A percentile compares a stretch with the other conserved stretches of the same genome.
phyloP scores from a whole-genome alignment of 37 sponge, comb jelly and placozoan species.

The Geodia barretti region DNA sequence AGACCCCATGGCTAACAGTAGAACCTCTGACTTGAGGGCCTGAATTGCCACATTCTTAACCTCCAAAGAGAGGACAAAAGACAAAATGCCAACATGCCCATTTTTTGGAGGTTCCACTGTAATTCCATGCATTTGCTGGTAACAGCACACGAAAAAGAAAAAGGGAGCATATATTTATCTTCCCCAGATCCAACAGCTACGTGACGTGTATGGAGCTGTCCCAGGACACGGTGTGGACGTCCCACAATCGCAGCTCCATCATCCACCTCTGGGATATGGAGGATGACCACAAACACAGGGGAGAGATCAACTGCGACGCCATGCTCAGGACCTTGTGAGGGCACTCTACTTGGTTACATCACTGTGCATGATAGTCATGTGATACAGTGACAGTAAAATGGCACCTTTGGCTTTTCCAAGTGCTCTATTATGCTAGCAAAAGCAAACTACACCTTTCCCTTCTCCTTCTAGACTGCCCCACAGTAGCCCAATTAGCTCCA shows the following conservation, averaged over 20 bases:
- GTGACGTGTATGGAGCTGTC: constrained; percentile 53
- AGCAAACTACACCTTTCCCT: not conserved
- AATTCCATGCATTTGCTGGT: too few relatives aligned
- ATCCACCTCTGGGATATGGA: constrained; percentile 75
- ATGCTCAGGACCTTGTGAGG: constrained; percentile 35
- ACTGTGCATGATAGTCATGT: not conserved
- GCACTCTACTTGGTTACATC: not conserved
- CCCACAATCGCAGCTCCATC: constrained; percentile 34
- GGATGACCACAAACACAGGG: constrained; percentile 27
- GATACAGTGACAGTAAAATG: too few relatives aligned
- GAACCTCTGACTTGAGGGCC: too few relatives aligned
- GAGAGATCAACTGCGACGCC: constrained; percentile 38
- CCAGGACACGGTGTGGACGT: constrained; percentile 54
- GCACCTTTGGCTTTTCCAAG: too few relatives aligned
- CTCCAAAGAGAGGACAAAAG: too few relatives aligned
- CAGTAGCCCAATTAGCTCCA: not conserved
- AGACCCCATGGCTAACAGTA: too few relatives aligned
- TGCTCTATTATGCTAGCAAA: too few relatives aligned
- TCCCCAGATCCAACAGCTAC: not conserved
- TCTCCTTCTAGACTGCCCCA: not conserved
- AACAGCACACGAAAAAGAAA: too few relatives aligned
- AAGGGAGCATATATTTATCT: not conserved
- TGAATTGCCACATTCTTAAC: too few relatives aligned
- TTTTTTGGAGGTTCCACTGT: too few relatives aligned
- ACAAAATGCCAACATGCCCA: too few relatives aligned